Evolutionary conservation across 2,113 vertebrate species (phyloP).

Genomic region (Microcebus jonahi): DNA sequence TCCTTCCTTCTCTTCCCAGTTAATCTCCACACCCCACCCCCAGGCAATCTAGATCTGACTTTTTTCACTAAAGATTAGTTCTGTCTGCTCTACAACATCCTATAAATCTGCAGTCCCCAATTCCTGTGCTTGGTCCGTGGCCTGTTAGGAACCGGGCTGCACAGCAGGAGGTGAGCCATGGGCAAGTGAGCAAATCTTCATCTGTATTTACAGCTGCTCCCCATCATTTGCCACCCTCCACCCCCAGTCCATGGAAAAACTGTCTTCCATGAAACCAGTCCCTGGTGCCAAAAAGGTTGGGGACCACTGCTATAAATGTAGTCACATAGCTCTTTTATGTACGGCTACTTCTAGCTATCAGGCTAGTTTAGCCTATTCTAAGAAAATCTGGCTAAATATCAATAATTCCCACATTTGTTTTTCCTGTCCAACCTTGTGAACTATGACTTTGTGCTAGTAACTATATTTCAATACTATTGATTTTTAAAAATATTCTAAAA

Average conservation of each 20-base stretch:
- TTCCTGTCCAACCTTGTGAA: neutral
- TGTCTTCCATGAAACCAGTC: no score
- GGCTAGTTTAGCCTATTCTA: neutral
- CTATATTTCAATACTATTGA: neutral
- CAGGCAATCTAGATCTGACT: neutral
- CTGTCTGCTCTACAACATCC: neutral
- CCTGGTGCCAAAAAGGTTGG: no score
- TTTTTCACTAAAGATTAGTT: neutral
- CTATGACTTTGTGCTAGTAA: neutral
- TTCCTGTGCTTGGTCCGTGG: no score
- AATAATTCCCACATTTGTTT: slow-evolving; percentile 1
- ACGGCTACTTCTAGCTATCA: neutral
- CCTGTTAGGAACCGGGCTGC: no score
- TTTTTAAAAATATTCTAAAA: slow-evolving; percentile 31
- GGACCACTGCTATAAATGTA: neutral
- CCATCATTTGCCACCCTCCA: no score
- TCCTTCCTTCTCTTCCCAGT: neutral
- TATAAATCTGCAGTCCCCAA: no score
- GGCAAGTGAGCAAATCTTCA: no score
- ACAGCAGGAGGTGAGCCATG: no score
- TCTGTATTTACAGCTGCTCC: no score
- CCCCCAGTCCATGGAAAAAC: no score
- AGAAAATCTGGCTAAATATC: neutral
- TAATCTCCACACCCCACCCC: neutral
- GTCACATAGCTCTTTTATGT: neutral